Conservation (phyloP, 2,888 invertebrate species). For the Lordiphosa andalusiaca region DNA sequence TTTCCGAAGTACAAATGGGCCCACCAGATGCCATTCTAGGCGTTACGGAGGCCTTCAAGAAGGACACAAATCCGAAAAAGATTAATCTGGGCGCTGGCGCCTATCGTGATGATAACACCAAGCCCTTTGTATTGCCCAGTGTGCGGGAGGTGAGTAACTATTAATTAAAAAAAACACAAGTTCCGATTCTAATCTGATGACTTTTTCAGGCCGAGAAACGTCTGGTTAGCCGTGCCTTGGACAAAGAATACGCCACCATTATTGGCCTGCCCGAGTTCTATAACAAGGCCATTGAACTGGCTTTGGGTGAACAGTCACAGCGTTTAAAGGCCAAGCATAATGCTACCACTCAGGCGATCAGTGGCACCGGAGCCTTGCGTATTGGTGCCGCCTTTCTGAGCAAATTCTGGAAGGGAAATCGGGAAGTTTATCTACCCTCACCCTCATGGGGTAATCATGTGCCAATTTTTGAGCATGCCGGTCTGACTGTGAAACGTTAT, state of each 20-base stretch:
- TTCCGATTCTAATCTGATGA: no score
- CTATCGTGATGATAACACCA: slow-evolving; percentile 98
- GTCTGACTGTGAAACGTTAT: slow-evolving; percentile 92
- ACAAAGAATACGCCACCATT: slow-evolving; percentile 98
- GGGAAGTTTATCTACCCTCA: slow-evolving; percentile 92
- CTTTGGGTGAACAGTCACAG: slow-evolving; percentile 89
- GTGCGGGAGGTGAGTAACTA: slow-evolving; percentile 85
- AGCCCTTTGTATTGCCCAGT: slow-evolving; percentile 95
- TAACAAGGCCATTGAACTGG: slow-evolving; percentile 90
- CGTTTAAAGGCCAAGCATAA: slow-evolving; percentile 86
- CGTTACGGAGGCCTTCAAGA: slow-evolving; percentile 97
- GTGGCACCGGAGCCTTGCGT: slow-evolving; percentile 98
- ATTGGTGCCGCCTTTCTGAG: slow-evolving; percentile 94
- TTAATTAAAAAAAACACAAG: neutral
- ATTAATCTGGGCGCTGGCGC: slow-evolving; percentile 98
- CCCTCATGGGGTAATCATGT: slow-evolving; percentile 99
- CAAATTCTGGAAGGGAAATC: slow-evolving; percentile 88
- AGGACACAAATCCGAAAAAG: slow-evolving; percentile 94
- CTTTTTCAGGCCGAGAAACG: slow-evolving; percentile 89
- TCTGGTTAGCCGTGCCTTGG: slow-evolving; percentile 85
- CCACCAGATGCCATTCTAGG: slow-evolving; percentile 99
- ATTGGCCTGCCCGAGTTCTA: slow-evolving; percentile 92
- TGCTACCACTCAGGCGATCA: slow-evolving; percentile 92
- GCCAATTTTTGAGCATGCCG: slow-evolving; percentile 94
- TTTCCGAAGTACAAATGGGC: slow-evolving; percentile 95